A percentile compares a stretch with the other conserved stretches of the same genome.
Conservation (phyloP, 2,113 vertebrate species). For the Mionectes macconnelli region DNA sequence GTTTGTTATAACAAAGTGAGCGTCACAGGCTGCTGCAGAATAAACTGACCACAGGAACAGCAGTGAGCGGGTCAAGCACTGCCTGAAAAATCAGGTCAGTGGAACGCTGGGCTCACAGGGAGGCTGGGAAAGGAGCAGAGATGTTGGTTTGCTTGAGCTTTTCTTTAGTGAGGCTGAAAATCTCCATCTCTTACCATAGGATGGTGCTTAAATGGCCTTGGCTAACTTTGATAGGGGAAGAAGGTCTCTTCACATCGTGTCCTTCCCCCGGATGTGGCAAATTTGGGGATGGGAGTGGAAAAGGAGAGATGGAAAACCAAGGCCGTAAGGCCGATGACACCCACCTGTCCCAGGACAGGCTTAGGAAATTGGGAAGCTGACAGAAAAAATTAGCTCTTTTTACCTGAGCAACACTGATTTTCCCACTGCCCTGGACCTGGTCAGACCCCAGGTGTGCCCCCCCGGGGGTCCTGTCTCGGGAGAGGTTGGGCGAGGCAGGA, state of each 20-base stretch:
- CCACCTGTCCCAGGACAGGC: not conserved
- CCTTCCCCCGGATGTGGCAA: not conserved
- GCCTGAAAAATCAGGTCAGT: not conserved
- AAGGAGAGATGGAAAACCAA: not conserved
- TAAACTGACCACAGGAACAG: not conserved
- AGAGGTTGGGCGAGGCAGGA: accelerated
- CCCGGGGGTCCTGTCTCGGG: accelerated
- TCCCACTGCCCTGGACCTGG: accelerated
- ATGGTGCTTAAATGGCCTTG: accelerated
- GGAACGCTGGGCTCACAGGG: accelerated
- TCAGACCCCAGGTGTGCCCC: accelerated
- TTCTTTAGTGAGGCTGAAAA: not conserved
- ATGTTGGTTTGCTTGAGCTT: not conserved
- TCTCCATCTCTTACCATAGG: not conserved
- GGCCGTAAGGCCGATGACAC: not conserved
- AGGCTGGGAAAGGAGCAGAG: not conserved
- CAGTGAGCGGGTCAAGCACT: accelerated
- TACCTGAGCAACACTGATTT: accelerated
- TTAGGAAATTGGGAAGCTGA: accelerated
- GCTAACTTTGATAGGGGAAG: accelerated
- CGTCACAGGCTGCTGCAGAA: not conserved
- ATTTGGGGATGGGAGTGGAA: too few relatives aligned
- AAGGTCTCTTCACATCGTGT: accelerated
- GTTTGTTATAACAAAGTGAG: not conserved
- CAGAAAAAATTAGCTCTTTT: accelerated